Conservation (phyloP, 2,888 invertebrate species). For the Automeris io region DNA sequence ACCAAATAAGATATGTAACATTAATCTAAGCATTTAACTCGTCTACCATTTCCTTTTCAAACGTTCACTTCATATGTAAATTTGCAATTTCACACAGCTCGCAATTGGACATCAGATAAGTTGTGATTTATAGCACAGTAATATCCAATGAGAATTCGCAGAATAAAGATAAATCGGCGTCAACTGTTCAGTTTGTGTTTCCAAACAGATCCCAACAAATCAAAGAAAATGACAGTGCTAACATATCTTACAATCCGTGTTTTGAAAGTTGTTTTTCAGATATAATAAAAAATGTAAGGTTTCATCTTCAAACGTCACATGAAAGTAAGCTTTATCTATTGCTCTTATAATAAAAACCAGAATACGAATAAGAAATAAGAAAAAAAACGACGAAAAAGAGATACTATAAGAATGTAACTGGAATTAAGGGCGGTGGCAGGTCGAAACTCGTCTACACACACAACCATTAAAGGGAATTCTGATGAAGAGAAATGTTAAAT, state of each 20-base stretch:
- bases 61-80: background rate
- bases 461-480: too few species aligned
- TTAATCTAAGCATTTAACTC: background rate
- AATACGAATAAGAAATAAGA: too few species aligned
- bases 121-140: conserved; percentile 7
- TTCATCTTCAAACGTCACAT: too few species aligned
- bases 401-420: too few species aligned
- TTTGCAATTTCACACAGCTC: conserved; percentile 5
- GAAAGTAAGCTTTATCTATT: too few species aligned
- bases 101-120: conserved; percentile 6
- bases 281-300: background rate
- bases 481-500: too few species aligned
- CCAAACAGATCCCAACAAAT: background rate
- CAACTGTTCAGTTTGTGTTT: conserved; percentile 21
- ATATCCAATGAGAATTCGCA: conserved; percentile 5
- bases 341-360: too few species aligned
- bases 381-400: too few species aligned
- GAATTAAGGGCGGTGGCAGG: too few species aligned
- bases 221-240: background rate
- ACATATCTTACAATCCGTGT: background rate
- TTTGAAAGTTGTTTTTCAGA: background rate
- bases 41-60: background rate
- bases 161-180: conserved; percentile 28
- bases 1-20: background rate
- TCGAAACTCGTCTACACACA: too few species aligned